These are phyloP conservation scores for Strigamia transsilvanica DNA, from an alignment of 2,888 invertebrate species.

Conservation along the genomic window DNA sequence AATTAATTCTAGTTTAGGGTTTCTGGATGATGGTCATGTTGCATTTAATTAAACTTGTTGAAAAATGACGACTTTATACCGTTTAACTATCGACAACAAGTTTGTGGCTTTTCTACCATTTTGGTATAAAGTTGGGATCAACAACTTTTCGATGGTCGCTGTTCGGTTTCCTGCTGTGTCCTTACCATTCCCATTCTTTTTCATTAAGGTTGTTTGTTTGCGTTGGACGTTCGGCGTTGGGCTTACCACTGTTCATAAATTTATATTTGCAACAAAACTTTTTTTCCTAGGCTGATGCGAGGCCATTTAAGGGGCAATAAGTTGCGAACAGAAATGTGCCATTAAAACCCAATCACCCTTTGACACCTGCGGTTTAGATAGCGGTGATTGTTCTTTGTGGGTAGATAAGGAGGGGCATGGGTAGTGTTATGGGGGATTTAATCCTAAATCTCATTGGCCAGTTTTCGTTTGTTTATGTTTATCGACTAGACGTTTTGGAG, in stretches of 20 bases:
- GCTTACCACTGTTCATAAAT: conserved; percentile 29
- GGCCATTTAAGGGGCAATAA: conserved; percentile 45
- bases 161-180: conserved; percentile 41
- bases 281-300: not conserved
- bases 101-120: conserved; percentile 41
- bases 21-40: not conserved
- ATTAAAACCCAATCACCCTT: conserved; percentile 33
- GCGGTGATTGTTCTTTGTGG: not conserved
- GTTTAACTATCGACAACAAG: conserved; percentile 25
- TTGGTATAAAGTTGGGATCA: conserved; percentile 1
- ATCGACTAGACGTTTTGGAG: no score
- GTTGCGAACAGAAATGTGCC: conserved; percentile 14
- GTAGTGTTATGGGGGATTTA: not conserved
- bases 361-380: conserved; percentile 22
- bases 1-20: not conserved
- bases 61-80: conserved; percentile 10
- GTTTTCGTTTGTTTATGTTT: no score
- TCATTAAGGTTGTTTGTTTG: conserved; percentile 49
- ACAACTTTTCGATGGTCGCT: conserved; percentile 28
- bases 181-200: conserved; percentile 24
- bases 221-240: conserved; percentile 24
- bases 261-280: conserved; percentile 41
- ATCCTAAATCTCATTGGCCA: no score
- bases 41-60: not conserved
- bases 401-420: not conserved